These are phyloP conservation scores for Drosophila barbarae DNA, from an alignment of 2,888 invertebrate species.

Conservation along the genomic window DNA sequence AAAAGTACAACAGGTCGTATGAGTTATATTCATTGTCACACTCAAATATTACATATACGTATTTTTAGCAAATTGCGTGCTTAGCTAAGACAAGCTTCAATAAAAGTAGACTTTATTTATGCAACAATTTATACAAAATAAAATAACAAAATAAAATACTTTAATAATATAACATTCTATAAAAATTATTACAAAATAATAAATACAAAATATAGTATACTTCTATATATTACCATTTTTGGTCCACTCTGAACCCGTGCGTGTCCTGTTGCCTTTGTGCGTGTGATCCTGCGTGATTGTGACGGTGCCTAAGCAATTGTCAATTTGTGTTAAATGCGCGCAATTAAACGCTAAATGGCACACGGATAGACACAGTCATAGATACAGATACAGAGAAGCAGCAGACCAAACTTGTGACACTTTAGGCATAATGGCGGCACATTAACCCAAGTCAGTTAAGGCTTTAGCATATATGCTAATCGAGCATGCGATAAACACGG, in stretches of 20 bases:
- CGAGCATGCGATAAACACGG: constrained; percentile 2
- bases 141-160: no score
- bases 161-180: no score
- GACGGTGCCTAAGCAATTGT: constrained; percentile 60
- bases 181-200: no score
- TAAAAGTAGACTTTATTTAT: background rate
- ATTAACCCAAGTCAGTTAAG: constrained; percentile 55
- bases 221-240: no score
- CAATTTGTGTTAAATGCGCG: constrained; percentile 69
- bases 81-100: background rate
- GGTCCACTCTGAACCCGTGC: constrained; percentile 18
- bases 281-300: constrained; percentile 15
- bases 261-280: background rate
- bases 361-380: constrained; percentile 27
- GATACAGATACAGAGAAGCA: background rate
- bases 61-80: background rate
- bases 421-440: constrained; percentile 54
- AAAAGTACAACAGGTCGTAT: no score
- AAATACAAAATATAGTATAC: no score
- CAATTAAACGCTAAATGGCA: constrained; percentile 66
- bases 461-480: constrained; percentile 41
- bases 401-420: constrained; percentile 10
- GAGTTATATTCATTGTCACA: background rate
- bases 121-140: no score
- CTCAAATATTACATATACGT: background rate